phyloP scores from a whole-genome alignment of 1,140 invertebrate genomes.

The Sinella curviseta region DNA sequence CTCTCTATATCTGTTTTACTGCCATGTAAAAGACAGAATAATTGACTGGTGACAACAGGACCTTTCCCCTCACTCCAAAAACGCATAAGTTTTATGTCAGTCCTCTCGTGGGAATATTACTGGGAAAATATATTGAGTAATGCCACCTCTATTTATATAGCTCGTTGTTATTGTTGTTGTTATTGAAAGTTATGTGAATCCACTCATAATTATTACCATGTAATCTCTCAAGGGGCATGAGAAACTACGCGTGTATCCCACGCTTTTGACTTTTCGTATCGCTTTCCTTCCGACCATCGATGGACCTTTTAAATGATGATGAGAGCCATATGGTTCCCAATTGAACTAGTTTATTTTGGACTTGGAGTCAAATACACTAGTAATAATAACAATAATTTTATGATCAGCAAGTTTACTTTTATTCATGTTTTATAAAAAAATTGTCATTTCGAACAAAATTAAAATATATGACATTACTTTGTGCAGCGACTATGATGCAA shows the following conservation, averaged over 20 bases:
- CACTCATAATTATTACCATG: constrained; percentile 1
- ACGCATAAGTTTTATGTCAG: neutral
- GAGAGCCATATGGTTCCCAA: too few species aligned
- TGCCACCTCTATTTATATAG: neutral
- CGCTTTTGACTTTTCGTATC: neutral
- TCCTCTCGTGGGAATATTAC: neutral
- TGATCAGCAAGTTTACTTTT: too few species aligned
- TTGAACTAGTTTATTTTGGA: too few species aligned
- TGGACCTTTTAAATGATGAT: too few species aligned
- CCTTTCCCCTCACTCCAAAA: neutral
- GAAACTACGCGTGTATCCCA: neutral
- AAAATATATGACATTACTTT: too few species aligned
- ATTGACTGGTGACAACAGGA: constrained; percentile 16
- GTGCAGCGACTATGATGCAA: too few species aligned
- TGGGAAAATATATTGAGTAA: neutral
- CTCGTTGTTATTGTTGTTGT: neutral
- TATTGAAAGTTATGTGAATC: constrained; percentile 2
- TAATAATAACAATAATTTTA: too few species aligned
- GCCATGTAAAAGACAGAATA: constrained; percentile 7
- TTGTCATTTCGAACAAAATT: too few species aligned
- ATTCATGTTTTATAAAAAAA: too few species aligned
- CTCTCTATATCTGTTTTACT: neutral
- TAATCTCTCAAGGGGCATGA: constrained; percentile 23
- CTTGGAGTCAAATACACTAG: too few species aligned
- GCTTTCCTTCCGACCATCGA: too few species aligned